Evolutionary conservation across 1,140 invertebrate species (phyloP).

Genomic region (Sweltsa coloradensis): DNA sequence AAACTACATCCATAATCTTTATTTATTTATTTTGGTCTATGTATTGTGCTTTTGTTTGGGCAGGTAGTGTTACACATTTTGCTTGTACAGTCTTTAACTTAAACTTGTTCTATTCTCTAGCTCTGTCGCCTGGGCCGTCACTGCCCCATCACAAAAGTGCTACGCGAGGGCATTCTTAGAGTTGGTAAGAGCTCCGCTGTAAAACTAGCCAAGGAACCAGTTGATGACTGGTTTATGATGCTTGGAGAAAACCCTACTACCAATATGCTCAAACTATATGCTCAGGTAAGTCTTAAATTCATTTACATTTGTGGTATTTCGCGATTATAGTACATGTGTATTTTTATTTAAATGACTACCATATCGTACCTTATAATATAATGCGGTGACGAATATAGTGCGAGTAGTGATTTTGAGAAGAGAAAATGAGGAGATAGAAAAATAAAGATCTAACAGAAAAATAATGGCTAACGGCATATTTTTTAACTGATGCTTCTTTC

Average conservation of each 20-base stretch:
- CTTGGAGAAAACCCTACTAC: slow-evolving; percentile 68
- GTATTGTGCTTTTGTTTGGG: slow-evolving; percentile 9
- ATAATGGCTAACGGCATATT: too few species aligned
- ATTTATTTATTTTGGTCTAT: too few species aligned
- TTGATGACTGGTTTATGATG: slow-evolving; percentile 86
- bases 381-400: too few species aligned
- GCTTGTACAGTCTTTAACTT: slow-evolving; percentile 5
- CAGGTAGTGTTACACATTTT: slow-evolving; percentile 3
- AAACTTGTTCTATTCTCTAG: slow-evolving; percentile 24
- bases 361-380: too few species aligned
- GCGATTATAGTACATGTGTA: too few species aligned
- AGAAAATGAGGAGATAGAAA: too few species aligned
- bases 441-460: too few species aligned
- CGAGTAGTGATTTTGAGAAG: too few species aligned
- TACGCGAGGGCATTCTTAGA: slow-evolving; percentile 78
- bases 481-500: too few species aligned
- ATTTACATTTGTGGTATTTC: too few species aligned
- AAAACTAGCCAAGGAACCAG: slow-evolving; percentile 50
- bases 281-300: slow-evolving; percentile 61
- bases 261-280: slow-evolving; percentile 74
- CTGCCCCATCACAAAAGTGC: slow-evolving; percentile 68
- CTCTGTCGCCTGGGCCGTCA: slow-evolving; percentile 81
- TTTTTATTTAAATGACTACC: too few species aligned
- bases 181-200: slow-evolving; percentile 56
- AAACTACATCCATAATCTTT: too few species aligned